Evolutionary conservation across 2,797 vertebrate species (phyloP).

Genomic region (Hemibagrus guttatus): DNA sequence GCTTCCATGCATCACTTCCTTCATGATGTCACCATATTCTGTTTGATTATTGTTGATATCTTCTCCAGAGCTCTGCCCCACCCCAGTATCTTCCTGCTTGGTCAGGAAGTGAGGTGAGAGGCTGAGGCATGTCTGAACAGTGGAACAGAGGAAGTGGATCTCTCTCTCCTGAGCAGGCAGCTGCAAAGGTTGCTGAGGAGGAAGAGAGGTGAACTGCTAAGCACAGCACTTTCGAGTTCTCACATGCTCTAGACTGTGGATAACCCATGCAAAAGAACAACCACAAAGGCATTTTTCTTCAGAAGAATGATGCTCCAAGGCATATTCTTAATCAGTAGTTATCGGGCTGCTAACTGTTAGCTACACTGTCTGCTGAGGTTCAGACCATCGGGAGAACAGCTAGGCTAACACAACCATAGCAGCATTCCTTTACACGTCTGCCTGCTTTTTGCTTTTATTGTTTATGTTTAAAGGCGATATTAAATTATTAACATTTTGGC

Average conservation of each 20-base stretch:
- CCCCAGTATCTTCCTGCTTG: conserved; percentile 40
- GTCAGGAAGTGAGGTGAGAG: conserved; percentile 42
- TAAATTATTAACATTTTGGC: conserved; percentile 82
- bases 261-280: conserved; percentile 37
- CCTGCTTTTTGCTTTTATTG: conserved; percentile 80
- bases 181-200: conserved; percentile 30
- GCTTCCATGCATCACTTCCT: conserved; percentile 32
- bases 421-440: conserved; percentile 78
- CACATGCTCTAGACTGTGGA: conserved; percentile 23
- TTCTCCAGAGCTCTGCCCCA: conserved; percentile 14
- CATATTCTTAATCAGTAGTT: conserved; percentile 46
- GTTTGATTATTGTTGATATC: conserved; percentile 23
- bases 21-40: conserved; percentile 43
- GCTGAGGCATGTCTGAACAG: conserved; percentile 26
- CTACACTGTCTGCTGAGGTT: conserved; percentile 44
- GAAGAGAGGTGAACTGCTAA: conserved; percentile 38
- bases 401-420: conserved; percentile 77
- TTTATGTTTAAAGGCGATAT: conserved; percentile 78
- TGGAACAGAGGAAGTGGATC: conserved; percentile 22
- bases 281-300: conserved; percentile 23
- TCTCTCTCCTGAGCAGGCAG: conserved; percentile 27
- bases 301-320: conserved; percentile 31
- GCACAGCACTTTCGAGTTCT: conserved; percentile 36
- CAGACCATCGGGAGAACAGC: conserved; percentile 45
- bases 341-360: conserved; percentile 45